phyloP scores from a whole-genome alignment of 1,140 invertebrate genomes.

The Gerris buenoi region DNA sequence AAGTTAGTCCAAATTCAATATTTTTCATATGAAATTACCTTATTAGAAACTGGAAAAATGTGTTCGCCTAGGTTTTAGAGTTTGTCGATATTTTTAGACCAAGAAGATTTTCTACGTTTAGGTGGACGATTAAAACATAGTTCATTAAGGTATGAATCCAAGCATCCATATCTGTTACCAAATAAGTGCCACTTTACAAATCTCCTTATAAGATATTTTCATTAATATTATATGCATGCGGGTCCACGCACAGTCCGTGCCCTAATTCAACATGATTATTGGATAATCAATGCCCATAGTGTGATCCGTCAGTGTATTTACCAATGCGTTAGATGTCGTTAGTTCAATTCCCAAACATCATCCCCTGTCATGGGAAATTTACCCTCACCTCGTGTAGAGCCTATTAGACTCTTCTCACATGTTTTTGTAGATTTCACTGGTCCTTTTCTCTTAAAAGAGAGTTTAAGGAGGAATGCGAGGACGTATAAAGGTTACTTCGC shows the following conservation, averaged over 20 bases:
- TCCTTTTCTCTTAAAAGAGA: conserved; percentile 18
- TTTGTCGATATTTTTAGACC: background rate
- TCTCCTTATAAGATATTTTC: background rate
- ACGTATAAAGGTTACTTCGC: conserved; percentile 20
- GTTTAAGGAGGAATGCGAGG: conserved; percentile 8
- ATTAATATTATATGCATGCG: background rate
- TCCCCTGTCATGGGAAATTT: background rate
- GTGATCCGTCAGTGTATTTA: background rate
- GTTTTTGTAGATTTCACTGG: conserved; percentile 29
- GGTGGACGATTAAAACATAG: background rate
- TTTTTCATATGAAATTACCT: background rate
- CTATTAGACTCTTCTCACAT: conserved; percentile 22
- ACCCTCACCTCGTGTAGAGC: background rate
- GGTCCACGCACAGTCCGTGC: background rate
- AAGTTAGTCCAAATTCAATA: background rate
- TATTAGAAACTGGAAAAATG: background rate
- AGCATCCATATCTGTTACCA: background rate
- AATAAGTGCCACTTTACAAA: background rate
- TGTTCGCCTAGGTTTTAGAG: background rate
- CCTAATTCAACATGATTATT: background rate
- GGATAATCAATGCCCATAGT: background rate
- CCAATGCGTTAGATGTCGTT: background rate
- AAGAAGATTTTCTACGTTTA: background rate
- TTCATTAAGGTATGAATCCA: background rate
- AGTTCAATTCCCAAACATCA: background rate